These are phyloP conservation scores for Microtus ochrogaster DNA, from an alignment of 2,113 vertebrate species.

Conservation along the genomic window DNA sequence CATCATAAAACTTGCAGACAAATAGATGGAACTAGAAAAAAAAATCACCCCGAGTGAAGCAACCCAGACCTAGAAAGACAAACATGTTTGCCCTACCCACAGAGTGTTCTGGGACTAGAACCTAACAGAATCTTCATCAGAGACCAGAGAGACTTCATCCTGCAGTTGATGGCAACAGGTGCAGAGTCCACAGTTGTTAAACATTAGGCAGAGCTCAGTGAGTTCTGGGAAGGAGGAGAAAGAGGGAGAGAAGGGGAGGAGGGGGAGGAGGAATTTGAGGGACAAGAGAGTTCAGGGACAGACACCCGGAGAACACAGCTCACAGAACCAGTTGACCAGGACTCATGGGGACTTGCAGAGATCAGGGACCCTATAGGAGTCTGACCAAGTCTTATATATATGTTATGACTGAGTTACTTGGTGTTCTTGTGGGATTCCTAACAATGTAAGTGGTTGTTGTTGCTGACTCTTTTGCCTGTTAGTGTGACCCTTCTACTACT, in stretches of 20 bases:
- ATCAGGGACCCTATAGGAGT: not conserved
- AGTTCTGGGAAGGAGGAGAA: not conserved
- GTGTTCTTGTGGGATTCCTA: not conserved
- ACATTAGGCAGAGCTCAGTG: not conserved
- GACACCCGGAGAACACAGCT: not conserved
- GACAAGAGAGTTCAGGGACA: not conserved
- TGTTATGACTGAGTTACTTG: not conserved
- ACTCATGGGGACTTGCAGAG: not conserved
- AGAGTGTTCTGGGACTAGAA: not conserved
- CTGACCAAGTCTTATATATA: not conserved
- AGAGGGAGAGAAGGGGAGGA: not conserved
- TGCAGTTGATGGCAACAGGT: not conserved
- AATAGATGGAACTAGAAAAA: not conserved
- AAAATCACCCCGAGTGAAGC: not conserved
- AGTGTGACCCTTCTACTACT: not conserved
- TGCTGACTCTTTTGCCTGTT: not conserved
- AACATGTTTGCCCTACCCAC: not conserved
- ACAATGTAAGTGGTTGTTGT: not conserved
- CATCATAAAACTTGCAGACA: not conserved
- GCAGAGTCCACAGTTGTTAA: not conserved
- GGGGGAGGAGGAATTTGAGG: not conserved
- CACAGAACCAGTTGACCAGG: not conserved
- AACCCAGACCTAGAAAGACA: not conserved
- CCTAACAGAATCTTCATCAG: not conserved
- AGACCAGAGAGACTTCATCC: not conserved